Percentiles rank a stretch among this genome's conserved stretches.
Evolutionary conservation across 1,140 invertebrate species (phyloP).

Genomic region (Diploscapter pachys): DNA sequence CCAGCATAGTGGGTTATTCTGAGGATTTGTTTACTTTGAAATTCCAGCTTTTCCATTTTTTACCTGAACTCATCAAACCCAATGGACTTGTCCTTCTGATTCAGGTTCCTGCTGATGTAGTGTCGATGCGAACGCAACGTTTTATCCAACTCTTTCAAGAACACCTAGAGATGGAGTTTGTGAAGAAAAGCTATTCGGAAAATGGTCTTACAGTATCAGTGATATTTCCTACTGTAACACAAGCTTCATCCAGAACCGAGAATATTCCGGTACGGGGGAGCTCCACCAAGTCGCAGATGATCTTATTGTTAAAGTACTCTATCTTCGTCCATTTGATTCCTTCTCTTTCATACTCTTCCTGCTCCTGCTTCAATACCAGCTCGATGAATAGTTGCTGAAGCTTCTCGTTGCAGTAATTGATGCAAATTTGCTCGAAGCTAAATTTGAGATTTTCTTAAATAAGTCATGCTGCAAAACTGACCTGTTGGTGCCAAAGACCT

Average conservation of each 20-base stretch:
- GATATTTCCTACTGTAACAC: slow-evolving; percentile 61
- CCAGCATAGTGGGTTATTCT: slow-evolving; percentile 73
- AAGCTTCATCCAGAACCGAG: slow-evolving; percentile 72
- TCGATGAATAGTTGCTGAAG: slow-evolving; percentile 75
- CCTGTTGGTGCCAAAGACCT: slow-evolving; percentile 63
- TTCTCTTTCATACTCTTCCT: slow-evolving; percentile 72
- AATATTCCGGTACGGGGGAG: slow-evolving; percentile 65
- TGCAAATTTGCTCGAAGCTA: slow-evolving; percentile 66
- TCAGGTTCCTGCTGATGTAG: slow-evolving; percentile 59
- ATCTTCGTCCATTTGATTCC: slow-evolving; percentile 69
- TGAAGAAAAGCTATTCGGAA: background rate
- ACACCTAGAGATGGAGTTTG: slow-evolving; percentile 12
- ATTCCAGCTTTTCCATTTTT: background rate
- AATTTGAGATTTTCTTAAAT: slow-evolving; percentile 57
- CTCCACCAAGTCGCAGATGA: slow-evolving; percentile 70
- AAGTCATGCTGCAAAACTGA: slow-evolving; percentile 31
- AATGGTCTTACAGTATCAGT: slow-evolving; percentile 27
- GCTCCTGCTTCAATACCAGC: slow-evolving; percentile 71
- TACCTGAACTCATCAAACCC: slow-evolving; percentile 59
- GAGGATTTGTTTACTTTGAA: slow-evolving; percentile 60
- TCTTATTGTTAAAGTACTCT: slow-evolving; percentile 73
- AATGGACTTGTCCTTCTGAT: slow-evolving; percentile 55
- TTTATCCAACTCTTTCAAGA: slow-evolving; percentile 65
- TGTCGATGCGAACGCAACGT: slow-evolving; percentile 66
- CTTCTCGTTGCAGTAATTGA: slow-evolving; percentile 85